Percentiles rank a stretch among this genome's conserved stretches.
These are phyloP conservation scores for Nesidiocoris tenuis DNA, from an alignment of 2,888 invertebrate genomes.

Conservation along the genomic window DNA sequence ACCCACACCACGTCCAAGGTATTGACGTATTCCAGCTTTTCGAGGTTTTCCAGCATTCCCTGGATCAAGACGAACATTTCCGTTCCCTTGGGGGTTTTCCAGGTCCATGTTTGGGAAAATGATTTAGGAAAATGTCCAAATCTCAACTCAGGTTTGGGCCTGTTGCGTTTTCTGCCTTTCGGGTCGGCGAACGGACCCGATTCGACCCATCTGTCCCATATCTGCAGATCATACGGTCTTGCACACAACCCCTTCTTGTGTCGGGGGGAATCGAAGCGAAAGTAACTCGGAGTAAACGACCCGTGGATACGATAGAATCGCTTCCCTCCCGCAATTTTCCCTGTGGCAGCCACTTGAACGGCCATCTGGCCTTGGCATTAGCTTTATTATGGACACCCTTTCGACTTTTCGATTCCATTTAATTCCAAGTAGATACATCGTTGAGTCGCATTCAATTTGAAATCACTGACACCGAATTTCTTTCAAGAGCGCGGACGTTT, in stretches of 20 bases:
- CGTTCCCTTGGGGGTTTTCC: too few relatives aligned
- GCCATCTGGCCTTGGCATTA: conserved; percentile 4
- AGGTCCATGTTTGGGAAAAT: too few relatives aligned
- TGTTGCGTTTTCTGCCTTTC: neutral
- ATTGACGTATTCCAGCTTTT: too few relatives aligned
- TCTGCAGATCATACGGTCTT: neutral
- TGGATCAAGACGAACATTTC: too few relatives aligned
- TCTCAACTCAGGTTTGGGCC: too few relatives aligned
- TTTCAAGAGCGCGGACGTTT: too few relatives aligned
- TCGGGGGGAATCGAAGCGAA: neutral
- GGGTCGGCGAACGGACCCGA: neutral
- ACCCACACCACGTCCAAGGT: too few relatives aligned
- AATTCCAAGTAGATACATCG: conserved; percentile 27
- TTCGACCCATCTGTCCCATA: neutral
- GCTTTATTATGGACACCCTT: neutral
- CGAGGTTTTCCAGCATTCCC: too few relatives aligned
- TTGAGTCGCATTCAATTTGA: conserved; percentile 34
- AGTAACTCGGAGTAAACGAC: conserved; percentile 12
- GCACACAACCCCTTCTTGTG: neutral
- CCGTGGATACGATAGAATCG: conserved; percentile 6
- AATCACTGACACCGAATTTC: conserved; percentile 1
- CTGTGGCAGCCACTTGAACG: neutral
- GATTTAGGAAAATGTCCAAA: too few relatives aligned
- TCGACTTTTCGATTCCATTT: conserved; percentile 34
- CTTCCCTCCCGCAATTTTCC: neutral